A percentile compares a stretch with the other conserved stretches of the same genome.
Conservation (phyloP, 2,113 vertebrate genomes). For the Motacilla tschutschensis region DNA sequence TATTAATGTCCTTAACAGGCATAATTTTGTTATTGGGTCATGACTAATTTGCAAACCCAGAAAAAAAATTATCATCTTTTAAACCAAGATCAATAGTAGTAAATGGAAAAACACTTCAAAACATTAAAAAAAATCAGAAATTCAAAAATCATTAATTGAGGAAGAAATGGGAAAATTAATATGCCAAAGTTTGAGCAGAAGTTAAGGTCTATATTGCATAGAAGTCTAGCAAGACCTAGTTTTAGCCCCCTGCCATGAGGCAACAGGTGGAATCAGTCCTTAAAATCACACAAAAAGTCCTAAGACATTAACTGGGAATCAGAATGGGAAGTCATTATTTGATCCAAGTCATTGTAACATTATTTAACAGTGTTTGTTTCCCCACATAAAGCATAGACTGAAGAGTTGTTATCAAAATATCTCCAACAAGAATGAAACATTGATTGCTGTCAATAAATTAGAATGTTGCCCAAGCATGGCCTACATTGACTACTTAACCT, state of each 20-base stretch:
- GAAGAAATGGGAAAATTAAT: background rate
- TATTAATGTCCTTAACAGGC: background rate
- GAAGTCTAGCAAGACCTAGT: background rate
- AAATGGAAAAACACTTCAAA: background rate
- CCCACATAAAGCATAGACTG: background rate
- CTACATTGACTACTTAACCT: background rate
- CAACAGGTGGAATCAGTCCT: background rate
- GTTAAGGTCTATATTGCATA: background rate
- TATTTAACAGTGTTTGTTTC: background rate
- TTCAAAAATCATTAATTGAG: background rate
- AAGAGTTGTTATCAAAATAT: background rate
- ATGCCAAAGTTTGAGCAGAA: background rate
- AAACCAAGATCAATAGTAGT: background rate
- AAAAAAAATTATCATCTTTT: background rate
- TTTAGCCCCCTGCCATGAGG: background rate
- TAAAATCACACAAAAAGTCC: background rate
- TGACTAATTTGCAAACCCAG: background rate
- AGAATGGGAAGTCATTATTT: background rate
- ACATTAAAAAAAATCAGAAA: background rate
- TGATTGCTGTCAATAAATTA: background rate
- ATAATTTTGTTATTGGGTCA: background rate
- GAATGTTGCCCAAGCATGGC: background rate
- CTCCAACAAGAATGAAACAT: background rate
- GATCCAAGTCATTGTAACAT: background rate
- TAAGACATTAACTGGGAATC: background rate